phyloP scores from a whole-genome alignment of 2,113 vertebrate genomes.

The Acanthisitta chloris region DNA sequence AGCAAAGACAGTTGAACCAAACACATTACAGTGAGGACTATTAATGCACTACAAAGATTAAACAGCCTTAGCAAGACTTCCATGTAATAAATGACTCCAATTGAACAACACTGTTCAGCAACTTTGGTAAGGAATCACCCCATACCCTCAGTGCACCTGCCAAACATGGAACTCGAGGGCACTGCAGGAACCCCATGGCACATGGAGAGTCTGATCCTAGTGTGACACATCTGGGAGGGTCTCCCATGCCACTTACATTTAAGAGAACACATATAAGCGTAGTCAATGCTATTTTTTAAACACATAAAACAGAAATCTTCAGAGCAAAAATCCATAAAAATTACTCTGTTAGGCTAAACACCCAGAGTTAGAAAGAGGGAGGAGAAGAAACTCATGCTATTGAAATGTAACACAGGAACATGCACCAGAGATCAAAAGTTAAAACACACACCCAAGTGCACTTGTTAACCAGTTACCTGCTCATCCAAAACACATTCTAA shows the following conservation, averaged over 20 bases:
- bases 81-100: not conserved
- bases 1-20: constrained; percentile 33
- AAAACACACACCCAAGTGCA: constrained; percentile 27
- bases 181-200: not conserved
- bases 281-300: not conserved
- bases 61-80: constrained; percentile 5
- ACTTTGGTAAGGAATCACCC: not conserved
- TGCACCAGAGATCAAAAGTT: not conserved
- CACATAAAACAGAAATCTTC: not conserved
- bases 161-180: not conserved
- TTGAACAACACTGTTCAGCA: not conserved
- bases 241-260: not conserved
- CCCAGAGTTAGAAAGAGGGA: not conserved
- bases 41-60: constrained; percentile 40
- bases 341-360: not conserved
- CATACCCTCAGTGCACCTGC: not conserved
- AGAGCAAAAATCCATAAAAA: not conserved
- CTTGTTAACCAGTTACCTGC: constrained; percentile 17
- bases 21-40: not conserved
- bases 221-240: not conserved
- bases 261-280: not conserved
- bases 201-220: not conserved
- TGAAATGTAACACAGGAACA: not conserved
- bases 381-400: constrained; percentile 30
- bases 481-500: not conserved